Evolutionary conservation across 2,113 vertebrate genomes (phyloP).

Genomic region (Podocnemis expansa): DNA sequence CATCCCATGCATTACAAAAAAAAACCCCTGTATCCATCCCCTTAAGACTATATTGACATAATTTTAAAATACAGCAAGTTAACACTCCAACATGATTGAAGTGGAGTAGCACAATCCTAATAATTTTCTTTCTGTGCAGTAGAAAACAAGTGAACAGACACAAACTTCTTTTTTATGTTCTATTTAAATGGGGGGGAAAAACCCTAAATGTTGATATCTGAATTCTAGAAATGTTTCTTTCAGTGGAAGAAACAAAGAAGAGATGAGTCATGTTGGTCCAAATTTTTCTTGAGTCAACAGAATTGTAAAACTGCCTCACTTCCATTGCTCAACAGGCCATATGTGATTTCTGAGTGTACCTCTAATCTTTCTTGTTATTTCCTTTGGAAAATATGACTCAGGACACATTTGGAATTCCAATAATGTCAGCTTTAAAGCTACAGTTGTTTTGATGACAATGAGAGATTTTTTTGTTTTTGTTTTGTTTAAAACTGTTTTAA

Average conservation of each 20-base stretch:
- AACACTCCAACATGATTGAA: not conserved
- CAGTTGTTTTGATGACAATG: conserved; percentile 20
- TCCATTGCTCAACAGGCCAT: not conserved
- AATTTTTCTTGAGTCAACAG: conserved; percentile 43
- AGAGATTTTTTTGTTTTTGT: not conserved
- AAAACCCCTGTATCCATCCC: not conserved
- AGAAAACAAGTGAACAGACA: not conserved
- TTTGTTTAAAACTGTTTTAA: not conserved
- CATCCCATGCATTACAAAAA: not conserved
- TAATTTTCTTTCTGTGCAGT: not conserved
- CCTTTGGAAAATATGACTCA: conserved; percentile 3
- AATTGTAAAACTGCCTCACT: conserved; percentile 36
- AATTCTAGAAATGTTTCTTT: not conserved
- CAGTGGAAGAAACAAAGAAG: conserved; percentile 12
- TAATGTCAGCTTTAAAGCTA: not conserved
- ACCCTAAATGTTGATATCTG: not conserved
- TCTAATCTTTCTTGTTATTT: not conserved
- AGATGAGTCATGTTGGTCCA: conserved; percentile 50
- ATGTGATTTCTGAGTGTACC: not conserved
- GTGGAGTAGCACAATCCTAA: not conserved
- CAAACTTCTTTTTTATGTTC: not conserved
- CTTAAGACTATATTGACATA: not conserved
- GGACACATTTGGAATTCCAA: not conserved
- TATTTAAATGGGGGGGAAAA: conserved; percentile 11
- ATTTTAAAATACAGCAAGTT: not conserved